phyloP scores from a whole-genome alignment of 2,113 vertebrate species.

The Dipodomys ordii region DNA sequence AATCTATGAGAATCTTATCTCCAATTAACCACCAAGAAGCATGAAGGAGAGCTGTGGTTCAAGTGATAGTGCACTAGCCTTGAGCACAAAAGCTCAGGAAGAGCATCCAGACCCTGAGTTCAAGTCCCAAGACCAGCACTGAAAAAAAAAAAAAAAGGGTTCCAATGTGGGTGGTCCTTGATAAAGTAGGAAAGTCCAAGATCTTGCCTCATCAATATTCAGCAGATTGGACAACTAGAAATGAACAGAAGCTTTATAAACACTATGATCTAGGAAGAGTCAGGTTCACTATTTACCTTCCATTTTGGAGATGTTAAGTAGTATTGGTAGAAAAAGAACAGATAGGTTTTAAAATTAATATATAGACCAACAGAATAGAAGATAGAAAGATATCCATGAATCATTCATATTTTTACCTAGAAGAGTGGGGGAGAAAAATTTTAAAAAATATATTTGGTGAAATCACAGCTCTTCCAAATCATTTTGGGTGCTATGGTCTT shows the following conservation, averaged over 20 bases:
- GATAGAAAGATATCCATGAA: neutral
- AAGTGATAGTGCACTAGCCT: no score
- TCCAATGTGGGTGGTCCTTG: neutral
- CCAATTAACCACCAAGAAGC: no score
- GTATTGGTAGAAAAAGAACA: slow-evolving; percentile 6
- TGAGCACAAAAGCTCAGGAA: no score
- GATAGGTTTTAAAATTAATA: slow-evolving; percentile 3
- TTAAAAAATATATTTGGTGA: slow-evolving; percentile 16
- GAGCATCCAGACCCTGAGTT: no score
- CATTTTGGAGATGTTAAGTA: neutral
- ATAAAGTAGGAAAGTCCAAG: neutral
- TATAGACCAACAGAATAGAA: neutral
- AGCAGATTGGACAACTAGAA: neutral
- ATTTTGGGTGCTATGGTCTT: neutral
- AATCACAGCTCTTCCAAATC: slow-evolving; percentile 27
- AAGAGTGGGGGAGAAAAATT: slow-evolving; percentile 21
- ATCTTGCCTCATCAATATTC: neutral
- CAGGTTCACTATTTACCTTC: neutral
- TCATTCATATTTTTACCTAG: slow-evolving; percentile 35
- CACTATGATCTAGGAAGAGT: neutral
- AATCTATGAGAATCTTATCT: no score
- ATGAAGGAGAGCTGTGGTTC: no score
- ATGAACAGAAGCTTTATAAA: neutral
- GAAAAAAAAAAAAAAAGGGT: no score
- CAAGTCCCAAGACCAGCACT: no score